A percentile compares a stretch with the other conserved stretches of the same genome.
These are phyloP conservation scores for Schizotus pectinicornis DNA, from an alignment of 2,888 invertebrate genomes.

Conservation along the genomic window DNA sequence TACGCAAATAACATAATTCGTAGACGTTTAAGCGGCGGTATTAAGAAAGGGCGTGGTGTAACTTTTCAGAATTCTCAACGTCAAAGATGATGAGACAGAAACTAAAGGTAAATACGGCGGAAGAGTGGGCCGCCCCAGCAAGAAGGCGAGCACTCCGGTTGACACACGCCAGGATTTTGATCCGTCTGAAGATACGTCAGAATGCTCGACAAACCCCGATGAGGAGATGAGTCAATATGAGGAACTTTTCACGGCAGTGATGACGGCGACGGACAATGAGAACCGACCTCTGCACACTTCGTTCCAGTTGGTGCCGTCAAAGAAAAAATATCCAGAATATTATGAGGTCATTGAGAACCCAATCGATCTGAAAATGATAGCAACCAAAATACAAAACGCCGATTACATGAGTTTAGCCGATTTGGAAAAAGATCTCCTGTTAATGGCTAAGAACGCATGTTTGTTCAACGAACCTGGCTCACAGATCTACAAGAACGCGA, in stretches of 20 bases:
- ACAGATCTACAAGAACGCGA: slow-evolving; percentile 95
- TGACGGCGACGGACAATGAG: slow-evolving; percentile 84
- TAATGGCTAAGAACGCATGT: slow-evolving; percentile 95
- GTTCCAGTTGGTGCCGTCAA: slow-evolving; percentile 91
- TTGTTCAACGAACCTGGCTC: slow-evolving; percentile 96
- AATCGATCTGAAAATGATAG: slow-evolving; percentile 92
- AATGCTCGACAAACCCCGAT: slow-evolving; percentile 73
- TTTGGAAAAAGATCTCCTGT: slow-evolving; percentile 86
- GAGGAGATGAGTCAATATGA: slow-evolving; percentile 81
- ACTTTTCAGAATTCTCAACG: slow-evolving; percentile 47
- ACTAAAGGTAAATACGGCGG: slow-evolving; percentile 62
- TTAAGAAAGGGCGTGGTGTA: neutral
- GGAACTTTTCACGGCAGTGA: slow-evolving; percentile 86
- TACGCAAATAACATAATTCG: no score
- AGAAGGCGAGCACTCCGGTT: slow-evolving; percentile 28
- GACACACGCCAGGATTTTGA: slow-evolving; percentile 56
- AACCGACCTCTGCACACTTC: slow-evolving; percentile 83
- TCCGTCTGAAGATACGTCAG: slow-evolving; percentile 72
- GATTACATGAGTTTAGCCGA: slow-evolving; percentile 80
- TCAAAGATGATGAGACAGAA: slow-evolving; percentile 55
- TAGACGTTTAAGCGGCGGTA: neutral
- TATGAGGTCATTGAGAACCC: slow-evolving; percentile 93
- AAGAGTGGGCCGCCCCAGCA: slow-evolving; percentile 50
- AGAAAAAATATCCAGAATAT: slow-evolving; percentile 93
- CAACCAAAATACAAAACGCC: slow-evolving; percentile 85